phyloP scores from a whole-genome alignment of 1,140 invertebrate species.

The Cryptotermes secundus region DNA sequence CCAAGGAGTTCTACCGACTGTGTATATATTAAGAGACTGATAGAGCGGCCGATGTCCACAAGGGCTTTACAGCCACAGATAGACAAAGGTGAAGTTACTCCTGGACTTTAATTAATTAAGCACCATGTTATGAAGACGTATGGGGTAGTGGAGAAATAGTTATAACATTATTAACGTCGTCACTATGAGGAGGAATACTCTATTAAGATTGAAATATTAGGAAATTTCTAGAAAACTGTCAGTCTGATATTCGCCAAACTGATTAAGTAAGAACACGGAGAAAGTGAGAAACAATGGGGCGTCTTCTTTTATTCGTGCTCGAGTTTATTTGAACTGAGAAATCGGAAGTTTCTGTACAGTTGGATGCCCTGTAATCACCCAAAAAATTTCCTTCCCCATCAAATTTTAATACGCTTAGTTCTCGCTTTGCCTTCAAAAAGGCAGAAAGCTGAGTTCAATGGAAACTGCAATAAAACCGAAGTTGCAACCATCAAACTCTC shows the following conservation, averaged over 20 bases:
- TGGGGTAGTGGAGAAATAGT: too few species aligned
- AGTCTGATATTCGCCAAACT: neutral
- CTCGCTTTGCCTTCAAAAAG: neutral
- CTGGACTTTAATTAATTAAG: too few species aligned
- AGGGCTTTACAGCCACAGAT: too few species aligned
- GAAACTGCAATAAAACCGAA: neutral
- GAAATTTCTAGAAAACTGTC: neutral
- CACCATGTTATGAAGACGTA: too few species aligned
- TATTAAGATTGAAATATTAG: neutral
- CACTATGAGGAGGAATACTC: too few species aligned
- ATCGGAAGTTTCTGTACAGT: neutral
- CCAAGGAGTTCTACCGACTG: too few species aligned
- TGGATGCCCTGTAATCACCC: neutral
- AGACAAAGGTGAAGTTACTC: too few species aligned
- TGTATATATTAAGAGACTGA: too few species aligned
- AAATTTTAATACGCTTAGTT: neutral
- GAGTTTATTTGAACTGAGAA: neutral
- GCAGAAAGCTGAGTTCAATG: neutral
- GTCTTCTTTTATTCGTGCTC: neutral
- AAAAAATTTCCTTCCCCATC: neutral
- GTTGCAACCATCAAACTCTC: neutral
- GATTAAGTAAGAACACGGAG: neutral
- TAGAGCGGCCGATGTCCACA: too few species aligned
- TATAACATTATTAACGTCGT: too few species aligned
- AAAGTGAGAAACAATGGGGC: neutral